Conservation (phyloP, 2,113 vertebrate genomes). For the Mustelus asterias region DNA sequence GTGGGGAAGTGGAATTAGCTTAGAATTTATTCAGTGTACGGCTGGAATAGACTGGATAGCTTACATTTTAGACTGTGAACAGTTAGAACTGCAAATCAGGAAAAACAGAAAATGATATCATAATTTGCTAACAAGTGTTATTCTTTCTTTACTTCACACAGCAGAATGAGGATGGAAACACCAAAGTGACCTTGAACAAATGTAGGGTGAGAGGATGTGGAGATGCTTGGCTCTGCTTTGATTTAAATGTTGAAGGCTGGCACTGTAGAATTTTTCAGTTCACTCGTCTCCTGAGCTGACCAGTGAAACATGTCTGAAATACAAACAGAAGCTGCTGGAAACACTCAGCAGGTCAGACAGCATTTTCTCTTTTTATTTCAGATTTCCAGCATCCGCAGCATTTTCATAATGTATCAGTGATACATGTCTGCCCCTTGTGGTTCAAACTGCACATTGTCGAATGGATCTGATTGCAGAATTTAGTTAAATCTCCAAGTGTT, state of each 20-base stretch:
- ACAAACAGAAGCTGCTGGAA: not conserved
- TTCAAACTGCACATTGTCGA: not conserved
- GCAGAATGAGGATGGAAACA: not conserved
- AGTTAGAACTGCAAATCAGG: not conserved
- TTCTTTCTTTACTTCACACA: not conserved
- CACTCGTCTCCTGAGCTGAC: not conserved
- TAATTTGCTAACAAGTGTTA: not conserved
- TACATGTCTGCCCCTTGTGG: not conserved
- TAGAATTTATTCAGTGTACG: not conserved
- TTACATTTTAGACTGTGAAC: not conserved
- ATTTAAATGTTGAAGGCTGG: not conserved
- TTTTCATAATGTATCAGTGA: not conserved
- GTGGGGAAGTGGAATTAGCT: not conserved
- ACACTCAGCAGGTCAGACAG: not conserved
- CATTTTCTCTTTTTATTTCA: not conserved
- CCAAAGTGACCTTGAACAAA: not conserved
- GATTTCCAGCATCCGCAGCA: not conserved
- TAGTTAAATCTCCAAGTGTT: not conserved
- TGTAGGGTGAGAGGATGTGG: not conserved
- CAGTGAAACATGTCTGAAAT: not conserved
- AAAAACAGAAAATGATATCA: not conserved
- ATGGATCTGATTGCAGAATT: not conserved
- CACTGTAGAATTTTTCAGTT: not conserved
- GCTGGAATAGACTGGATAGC: not conserved
- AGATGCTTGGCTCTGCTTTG: not conserved